Conservation (phyloP, 1,140 invertebrate species). For the Drosophila parabipectinata region DNA sequence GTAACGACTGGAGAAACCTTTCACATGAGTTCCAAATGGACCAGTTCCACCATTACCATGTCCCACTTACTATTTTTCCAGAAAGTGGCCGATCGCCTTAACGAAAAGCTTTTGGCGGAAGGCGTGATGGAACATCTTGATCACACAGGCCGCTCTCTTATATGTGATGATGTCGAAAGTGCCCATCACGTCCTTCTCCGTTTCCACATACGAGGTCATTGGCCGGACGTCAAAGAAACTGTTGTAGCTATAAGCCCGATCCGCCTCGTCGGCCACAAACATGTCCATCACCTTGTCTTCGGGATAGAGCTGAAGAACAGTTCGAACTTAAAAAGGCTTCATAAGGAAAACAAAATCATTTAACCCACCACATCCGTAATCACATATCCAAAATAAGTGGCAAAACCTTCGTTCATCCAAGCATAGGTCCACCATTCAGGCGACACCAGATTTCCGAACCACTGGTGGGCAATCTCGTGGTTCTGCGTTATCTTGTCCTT, state of each 20-base stretch:
- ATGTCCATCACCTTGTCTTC: constrained; percentile 91
- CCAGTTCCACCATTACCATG: constrained; percentile 47
- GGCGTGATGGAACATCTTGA: constrained; percentile 85
- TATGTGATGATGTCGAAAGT: constrained; percentile 94
- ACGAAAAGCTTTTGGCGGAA: constrained; percentile 80
- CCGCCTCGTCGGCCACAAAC: constrained; percentile 87
- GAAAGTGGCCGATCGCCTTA: constrained; percentile 72
- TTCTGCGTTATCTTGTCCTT: constrained; percentile 81
- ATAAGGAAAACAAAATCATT: constrained; percentile 74
- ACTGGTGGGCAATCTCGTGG: constrained; percentile 89
- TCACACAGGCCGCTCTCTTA: constrained; percentile 85
- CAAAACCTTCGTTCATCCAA: constrained; percentile 88
- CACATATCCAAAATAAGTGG: constrained; percentile 88
- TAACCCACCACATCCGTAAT: constrained; percentile 84
- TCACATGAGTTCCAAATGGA: constrained; percentile 77
- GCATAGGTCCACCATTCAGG: constrained; percentile 84
- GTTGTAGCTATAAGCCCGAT: constrained; percentile 68
- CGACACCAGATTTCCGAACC: constrained; percentile 90
- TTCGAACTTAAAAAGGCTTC: not conserved
- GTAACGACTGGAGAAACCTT: constrained; percentile 72
- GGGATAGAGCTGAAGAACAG: constrained; percentile 85
- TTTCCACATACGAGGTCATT: constrained; percentile 89
- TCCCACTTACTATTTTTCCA: constrained; percentile 79
- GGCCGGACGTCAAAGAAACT: constrained; percentile 87
- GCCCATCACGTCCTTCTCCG: constrained; percentile 89